Evolutionary conservation across 2,113 vertebrate genomes (phyloP), one percentile per base, ranked within the genome.

Genomic region (Stercorarius parasiticus): DNA sequence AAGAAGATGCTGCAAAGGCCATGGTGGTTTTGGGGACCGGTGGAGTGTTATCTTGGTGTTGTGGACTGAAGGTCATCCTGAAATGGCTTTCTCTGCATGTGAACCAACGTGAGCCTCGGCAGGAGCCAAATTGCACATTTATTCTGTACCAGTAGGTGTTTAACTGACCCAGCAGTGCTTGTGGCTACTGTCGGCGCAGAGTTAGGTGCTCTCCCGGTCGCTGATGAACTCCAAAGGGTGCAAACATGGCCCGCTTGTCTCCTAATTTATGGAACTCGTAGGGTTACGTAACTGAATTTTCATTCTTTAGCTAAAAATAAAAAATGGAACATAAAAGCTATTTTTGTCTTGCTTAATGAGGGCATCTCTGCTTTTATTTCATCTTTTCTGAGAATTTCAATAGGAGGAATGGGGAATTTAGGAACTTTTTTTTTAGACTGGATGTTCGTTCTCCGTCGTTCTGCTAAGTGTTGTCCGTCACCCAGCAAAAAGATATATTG

Each of bases 281-380:
- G 82, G 73, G 59, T 98, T 98, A 97, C 36, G 12, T 98, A 98
- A 98, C 95, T 50, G 72, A 69, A 66, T 84, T 91, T 95, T 96
- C 88, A 86, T 95, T 93, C 95, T 95, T 80, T 71, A 38, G 96
- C 96, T 98, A 91, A 98, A 98, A 98, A 98, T 97, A 98, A 96
- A 90, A 98, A 98, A 79, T 97, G 92, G 98, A 97, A 87, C 98
- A 95, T 85, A 96, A 96, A 95, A 91, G 88, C 97, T 98, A 98
- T 98, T 98, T 98, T 96, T 93, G 73, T 92, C 92, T 30, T 21
- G 19, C 95, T 95, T 98, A 97, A 98, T 96, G 98, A 98, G 98
- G 97, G 96, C 98, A 97, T 91, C 92, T 95, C 81, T 82, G 64
- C 97, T 94, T 95, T 95, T 97, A 86, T 97, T 94, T 95, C 80